phyloP scores from a whole-genome alignment of 2,797 vertebrate species.

The Crotalus adamanteus region DNA sequence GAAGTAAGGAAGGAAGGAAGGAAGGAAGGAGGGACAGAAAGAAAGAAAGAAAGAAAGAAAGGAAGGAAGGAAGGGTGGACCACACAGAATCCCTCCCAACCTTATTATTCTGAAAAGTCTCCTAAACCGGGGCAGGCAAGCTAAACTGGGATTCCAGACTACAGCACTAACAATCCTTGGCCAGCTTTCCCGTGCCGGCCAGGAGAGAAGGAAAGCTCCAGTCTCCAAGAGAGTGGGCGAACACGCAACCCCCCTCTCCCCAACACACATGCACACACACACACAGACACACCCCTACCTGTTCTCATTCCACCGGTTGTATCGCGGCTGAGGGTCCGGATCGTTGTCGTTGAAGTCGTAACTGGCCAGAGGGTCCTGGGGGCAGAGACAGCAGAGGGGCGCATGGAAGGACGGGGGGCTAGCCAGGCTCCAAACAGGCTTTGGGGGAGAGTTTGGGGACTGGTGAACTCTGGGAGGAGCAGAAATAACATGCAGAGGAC shows the following conservation, averaged over 20 bases:
- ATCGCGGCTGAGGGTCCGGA: constrained; percentile 85
- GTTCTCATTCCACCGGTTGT: constrained; percentile 77
- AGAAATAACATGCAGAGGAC: neutral
- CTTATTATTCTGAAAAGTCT: neutral
- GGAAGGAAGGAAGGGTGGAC: neutral
- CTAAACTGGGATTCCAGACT: neutral
- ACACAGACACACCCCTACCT: constrained; percentile 71
- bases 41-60: no score
- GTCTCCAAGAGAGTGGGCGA: neutral
- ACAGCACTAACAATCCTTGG: neutral
- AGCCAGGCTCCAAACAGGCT: neutral
- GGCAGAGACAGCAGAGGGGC: neutral
- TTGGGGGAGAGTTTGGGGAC: no score
- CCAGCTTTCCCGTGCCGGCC: neutral
- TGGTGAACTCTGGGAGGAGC: neutral
- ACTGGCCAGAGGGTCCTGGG: constrained; percentile 86
- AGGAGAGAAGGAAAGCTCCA: neutral
- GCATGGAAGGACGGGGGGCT: neutral
- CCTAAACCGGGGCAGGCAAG: neutral
- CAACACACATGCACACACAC: no score
- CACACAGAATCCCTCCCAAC: neutral
- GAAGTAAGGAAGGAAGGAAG: no score
- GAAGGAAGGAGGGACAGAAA: no score
- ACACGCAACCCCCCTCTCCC: no score
- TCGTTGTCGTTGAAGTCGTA: constrained; percentile 88